These are phyloP conservation scores for Percopsis omiscomaycus DNA, from an alignment of 2,797 vertebrate species.

Conservation along the genomic window DNA sequence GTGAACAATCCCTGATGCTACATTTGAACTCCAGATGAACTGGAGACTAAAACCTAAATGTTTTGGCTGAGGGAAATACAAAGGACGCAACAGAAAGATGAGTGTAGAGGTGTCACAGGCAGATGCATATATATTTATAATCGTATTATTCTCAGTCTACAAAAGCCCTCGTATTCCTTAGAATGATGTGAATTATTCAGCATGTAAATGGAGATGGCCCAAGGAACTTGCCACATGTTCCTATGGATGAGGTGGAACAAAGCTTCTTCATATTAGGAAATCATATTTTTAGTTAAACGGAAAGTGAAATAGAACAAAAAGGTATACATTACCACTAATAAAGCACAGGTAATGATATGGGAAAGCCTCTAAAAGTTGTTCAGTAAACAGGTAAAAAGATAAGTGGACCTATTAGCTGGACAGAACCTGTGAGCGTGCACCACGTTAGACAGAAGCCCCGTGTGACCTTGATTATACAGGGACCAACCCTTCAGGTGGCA, in stretches of 20 bases:
- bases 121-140: conserved; percentile 47
- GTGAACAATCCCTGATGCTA: conserved; percentile 72
- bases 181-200: conserved; percentile 24
- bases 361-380: no score
- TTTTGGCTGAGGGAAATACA: conserved; percentile 37
- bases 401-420: neutral
- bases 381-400: conserved; percentile 1
- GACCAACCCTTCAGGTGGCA: conserved; percentile 43
- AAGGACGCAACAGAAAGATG: conserved; percentile 46
- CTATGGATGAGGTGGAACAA: conserved; percentile 6
- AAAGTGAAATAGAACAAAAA: conserved; percentile 2
- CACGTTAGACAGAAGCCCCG: conserved; percentile 23
- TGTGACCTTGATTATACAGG: conserved; percentile 55
- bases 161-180: conserved; percentile 33
- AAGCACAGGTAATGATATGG: no score
- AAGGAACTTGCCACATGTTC: neutral
- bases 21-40: conserved; percentile 75
- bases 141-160: conserved; percentile 39
- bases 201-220: conserved; percentile 6
- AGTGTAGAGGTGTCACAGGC: conserved; percentile 20
- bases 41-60: conserved; percentile 43
- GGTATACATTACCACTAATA: no score
- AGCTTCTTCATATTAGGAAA: neutral
- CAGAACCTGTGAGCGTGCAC: neutral
- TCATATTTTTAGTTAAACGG: conserved; percentile 14